These are phyloP conservation scores for Rhingia campestris DNA, from an alignment of 2,888 invertebrate species.

Conservation along the genomic window DNA sequence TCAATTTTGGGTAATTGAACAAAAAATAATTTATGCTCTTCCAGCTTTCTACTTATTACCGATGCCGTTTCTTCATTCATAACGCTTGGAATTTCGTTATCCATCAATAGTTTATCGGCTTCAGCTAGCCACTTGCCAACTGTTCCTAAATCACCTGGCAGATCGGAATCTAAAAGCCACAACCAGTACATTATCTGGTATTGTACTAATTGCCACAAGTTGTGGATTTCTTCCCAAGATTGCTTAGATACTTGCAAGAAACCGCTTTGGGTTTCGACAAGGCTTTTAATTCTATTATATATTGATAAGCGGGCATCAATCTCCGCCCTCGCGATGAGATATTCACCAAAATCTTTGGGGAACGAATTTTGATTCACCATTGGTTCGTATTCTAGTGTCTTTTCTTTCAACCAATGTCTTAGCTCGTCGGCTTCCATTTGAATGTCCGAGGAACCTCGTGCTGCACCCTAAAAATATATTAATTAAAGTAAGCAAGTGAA, in stretches of 20 bases:
- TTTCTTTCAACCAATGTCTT: constrained; percentile 91
- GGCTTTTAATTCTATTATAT: constrained; percentile 90
- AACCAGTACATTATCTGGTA: constrained; percentile 92
- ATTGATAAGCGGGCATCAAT: constrained; percentile 88
- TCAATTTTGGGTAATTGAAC: constrained; percentile 90
- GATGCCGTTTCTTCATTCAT: constrained; percentile 95
- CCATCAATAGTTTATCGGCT: constrained; percentile 91
- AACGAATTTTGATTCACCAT: constrained; percentile 89
- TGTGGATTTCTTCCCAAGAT: constrained; percentile 92
- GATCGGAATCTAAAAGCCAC: constrained; percentile 92
- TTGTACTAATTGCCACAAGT: constrained; percentile 92
- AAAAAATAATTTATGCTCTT: constrained; percentile 95
- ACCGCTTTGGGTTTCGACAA: constrained; percentile 90
- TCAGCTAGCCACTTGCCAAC: constrained; percentile 95
- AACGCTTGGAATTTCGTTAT: constrained; percentile 91
- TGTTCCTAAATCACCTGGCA: constrained; percentile 93
- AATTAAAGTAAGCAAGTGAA: not conserved
- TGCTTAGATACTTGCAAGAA: constrained; percentile 91
- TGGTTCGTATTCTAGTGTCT: constrained; percentile 89
- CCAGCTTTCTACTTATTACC: constrained; percentile 92
- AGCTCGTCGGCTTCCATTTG: constrained; percentile 92
- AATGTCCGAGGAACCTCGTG: constrained; percentile 89
- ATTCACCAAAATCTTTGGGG: constrained; percentile 91
- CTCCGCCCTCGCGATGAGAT: constrained; percentile 90
- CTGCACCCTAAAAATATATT: constrained; percentile 84